Conservation (phyloP, 2,888 invertebrate species). For the Muschampia plurimacula region DNA sequence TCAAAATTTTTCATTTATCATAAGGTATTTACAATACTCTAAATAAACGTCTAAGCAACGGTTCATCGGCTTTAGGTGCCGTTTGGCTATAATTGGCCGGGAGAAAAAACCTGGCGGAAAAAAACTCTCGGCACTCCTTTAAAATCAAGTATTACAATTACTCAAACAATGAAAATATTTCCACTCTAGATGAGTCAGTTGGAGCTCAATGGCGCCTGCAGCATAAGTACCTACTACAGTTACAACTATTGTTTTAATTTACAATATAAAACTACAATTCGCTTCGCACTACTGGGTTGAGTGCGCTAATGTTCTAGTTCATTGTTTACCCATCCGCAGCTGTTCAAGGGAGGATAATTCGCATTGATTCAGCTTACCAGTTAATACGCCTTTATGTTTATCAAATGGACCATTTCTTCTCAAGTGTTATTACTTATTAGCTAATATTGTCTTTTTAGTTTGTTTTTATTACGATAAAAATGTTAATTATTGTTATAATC, state of each 20-base stretch:
- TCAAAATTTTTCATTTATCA: too few relatives aligned
- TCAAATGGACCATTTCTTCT: slow-evolving; percentile 2
- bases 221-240: not conserved
- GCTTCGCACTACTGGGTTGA: not conserved
- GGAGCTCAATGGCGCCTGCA: not conserved
- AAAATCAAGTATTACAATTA: too few relatives aligned
- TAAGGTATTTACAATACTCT: too few relatives aligned
- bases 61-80: too few relatives aligned
- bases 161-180: too few relatives aligned
- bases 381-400: slow-evolving; percentile 2
- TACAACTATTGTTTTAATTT: not conserved
- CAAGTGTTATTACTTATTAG: not conserved
- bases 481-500: too few relatives aligned
- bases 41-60: too few relatives aligned
- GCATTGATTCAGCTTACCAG: slow-evolving; percentile 6
- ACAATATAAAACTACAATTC: slow-evolving; percentile 1
- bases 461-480: not conserved
- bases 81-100: too few relatives aligned
- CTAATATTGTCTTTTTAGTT: not conserved
- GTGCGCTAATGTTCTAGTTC: not conserved
- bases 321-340: slow-evolving; percentile 3
- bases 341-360: slow-evolving; percentile 12
- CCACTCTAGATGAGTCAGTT: too few relatives aligned
- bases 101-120: too few relatives aligned
- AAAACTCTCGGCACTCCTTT: too few relatives aligned